A percentile compares a stretch with the other conserved stretches of the same genome.
phyloP scores from a whole-genome alignment of 2,113 vertebrate species.

The Haliaeetus leucogaster region DNA sequence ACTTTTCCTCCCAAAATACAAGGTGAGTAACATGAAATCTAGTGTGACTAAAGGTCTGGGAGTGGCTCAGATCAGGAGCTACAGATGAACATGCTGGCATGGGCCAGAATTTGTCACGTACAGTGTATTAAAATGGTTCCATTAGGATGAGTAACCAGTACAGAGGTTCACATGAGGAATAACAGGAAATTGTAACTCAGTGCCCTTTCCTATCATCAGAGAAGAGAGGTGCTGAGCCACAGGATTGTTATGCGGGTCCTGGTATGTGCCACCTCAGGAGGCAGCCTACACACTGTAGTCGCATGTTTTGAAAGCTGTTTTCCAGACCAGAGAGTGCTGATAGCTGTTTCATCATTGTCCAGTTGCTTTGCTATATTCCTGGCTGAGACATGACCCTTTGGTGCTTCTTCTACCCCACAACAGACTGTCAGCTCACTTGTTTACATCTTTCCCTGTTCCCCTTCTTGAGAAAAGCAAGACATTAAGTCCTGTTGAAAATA shows the following conservation, averaged over 20 bases:
- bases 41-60: not conserved
- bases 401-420: not conserved
- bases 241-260: not conserved
- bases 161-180: not conserved
- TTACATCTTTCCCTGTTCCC: not conserved
- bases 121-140: not conserved
- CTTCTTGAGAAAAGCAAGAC: not conserved
- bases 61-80: not conserved
- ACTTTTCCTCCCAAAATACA: not conserved
- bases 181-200: constrained; percentile 13
- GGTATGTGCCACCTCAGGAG: not conserved
- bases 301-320: not conserved
- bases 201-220: not conserved
- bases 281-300: not conserved
- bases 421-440: not conserved
- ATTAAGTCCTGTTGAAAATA: not conserved
- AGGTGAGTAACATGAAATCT: not conserved
- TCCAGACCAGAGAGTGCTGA: not conserved
- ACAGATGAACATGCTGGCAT: not conserved
- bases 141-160: constrained; percentile 1
- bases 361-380: not conserved
- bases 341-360: not conserved
- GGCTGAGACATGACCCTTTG: not conserved
- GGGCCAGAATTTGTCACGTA: not conserved
- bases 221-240: not conserved